Conservation (phyloP, 2,113 vertebrate genomes). For the Leucoraja erinaceus region DNA sequence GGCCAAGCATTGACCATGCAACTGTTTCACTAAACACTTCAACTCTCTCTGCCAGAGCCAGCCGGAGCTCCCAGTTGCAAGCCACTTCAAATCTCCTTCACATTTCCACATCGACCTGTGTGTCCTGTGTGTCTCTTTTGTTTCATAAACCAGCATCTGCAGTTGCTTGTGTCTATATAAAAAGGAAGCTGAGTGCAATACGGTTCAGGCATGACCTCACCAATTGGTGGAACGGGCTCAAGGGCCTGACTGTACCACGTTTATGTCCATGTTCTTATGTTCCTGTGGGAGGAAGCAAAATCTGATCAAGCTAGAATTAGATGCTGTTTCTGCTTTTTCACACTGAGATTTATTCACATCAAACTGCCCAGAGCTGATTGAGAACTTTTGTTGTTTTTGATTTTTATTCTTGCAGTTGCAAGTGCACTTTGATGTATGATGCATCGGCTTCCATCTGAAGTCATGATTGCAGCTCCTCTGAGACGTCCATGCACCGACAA, state of each 20-base stretch:
- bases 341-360: not conserved
- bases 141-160: not conserved
- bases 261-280: not conserved
- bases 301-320: not conserved
- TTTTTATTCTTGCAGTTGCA: not conserved
- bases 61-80: too few species aligned
- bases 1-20: too few species aligned
- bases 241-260: not conserved
- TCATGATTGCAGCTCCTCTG: not conserved
- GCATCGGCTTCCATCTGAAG: not conserved
- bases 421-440: conserved; percentile 15
- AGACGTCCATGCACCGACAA: not conserved
- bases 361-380: not conserved
- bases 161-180: not conserved
- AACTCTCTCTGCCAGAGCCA: too few species aligned
- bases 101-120: too few species aligned
- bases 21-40: too few species aligned
- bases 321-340: not conserved
- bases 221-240: not conserved
- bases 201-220: not conserved
- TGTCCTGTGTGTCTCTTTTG: not conserved
- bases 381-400: not conserved
- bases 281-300: not conserved
- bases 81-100: too few species aligned
- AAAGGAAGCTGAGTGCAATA: not conserved